These are phyloP conservation scores for Grammatotria lemairii DNA, from an alignment of 2,113 vertebrate species.

Conservation along the genomic window DNA sequence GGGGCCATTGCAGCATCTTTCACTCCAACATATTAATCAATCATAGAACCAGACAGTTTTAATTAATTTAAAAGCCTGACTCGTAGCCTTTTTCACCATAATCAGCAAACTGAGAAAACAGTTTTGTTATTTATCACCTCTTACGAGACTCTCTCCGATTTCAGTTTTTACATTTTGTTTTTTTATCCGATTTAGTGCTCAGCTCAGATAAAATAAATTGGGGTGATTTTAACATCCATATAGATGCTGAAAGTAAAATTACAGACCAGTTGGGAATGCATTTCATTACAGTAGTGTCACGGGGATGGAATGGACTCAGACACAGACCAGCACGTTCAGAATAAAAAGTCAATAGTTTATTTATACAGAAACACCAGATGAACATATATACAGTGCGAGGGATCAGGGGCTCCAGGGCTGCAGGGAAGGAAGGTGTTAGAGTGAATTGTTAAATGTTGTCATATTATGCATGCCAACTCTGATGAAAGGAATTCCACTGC, in stretches of 20 bases:
- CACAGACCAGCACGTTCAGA: neutral
- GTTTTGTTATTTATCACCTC: neutral
- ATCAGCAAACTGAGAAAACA: neutral
- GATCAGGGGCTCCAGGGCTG: neutral
- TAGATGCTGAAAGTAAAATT: neutral
- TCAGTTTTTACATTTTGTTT: rapidly evolving
- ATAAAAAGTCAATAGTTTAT: neutral
- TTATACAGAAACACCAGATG: neutral
- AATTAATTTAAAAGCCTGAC: neutral
- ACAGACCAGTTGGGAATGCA: neutral
- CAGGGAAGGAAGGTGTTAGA: neutral
- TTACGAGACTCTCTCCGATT: neutral
- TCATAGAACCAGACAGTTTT: neutral
- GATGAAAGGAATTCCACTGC: neutral
- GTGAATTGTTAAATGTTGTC: neutral
- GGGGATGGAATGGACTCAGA: neutral
- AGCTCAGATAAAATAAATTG: neutral
- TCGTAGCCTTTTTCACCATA: neutral
- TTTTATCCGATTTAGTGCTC: rapidly evolving
- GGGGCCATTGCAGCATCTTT: neutral
- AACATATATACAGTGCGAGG: rapidly evolving
- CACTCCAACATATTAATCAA: neutral
- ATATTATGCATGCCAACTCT: neutral
- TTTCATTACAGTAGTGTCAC: neutral
- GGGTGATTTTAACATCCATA: neutral